A percentile compares a stretch with the other conserved stretches of the same genome.
These are phyloP conservation scores for Apolygus lucorum DNA, from an alignment of 1,140 invertebrate species.

Conservation along the genomic window DNA sequence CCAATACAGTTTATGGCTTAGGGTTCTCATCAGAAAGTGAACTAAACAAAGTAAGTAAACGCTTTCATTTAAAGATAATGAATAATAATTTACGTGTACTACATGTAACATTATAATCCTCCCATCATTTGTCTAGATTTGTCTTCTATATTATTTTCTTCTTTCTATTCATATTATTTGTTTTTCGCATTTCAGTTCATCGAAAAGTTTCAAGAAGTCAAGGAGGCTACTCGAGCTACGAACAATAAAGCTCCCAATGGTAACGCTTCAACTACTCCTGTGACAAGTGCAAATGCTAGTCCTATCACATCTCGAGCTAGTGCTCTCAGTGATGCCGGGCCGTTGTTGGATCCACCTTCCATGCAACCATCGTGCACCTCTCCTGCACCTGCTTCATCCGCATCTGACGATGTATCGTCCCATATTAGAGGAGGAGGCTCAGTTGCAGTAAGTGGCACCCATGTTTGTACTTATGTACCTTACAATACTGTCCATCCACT, in stretches of 20 bases:
- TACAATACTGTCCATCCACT: background rate
- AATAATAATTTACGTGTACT: too few species aligned
- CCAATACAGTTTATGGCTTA: slow-evolving; percentile 95
- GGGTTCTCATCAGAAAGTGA: slow-evolving; percentile 93
- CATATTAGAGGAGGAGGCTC: slow-evolving; percentile 24
- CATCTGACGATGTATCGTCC: slow-evolving; percentile 25
- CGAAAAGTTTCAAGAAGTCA: slow-evolving; percentile 97
- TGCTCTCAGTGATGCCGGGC: slow-evolving; percentile 30
- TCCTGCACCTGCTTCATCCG: slow-evolving; percentile 27
- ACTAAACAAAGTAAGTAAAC: slow-evolving; percentile 73
- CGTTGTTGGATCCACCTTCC: slow-evolving; percentile 45
- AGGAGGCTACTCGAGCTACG: slow-evolving; percentile 77
- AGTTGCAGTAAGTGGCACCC: background rate
- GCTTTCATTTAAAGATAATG: too few species aligned
- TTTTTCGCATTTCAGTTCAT: slow-evolving; percentile 64
- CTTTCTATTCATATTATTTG: background rate
- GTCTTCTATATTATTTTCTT: background rate
- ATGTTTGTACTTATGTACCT: background rate
- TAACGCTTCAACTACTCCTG: slow-evolving; percentile 50
- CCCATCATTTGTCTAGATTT: slow-evolving; percentile 27
- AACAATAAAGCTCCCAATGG: slow-evolving; percentile 56
- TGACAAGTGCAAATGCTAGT: slow-evolving; percentile 75
- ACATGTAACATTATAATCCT: too few species aligned
- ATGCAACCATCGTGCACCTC: slow-evolving; percentile 32
- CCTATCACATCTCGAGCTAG: slow-evolving; percentile 59